Conservation (phyloP, 2,888 invertebrate species). For the Lepidocyrtoides sp. region DNA sequence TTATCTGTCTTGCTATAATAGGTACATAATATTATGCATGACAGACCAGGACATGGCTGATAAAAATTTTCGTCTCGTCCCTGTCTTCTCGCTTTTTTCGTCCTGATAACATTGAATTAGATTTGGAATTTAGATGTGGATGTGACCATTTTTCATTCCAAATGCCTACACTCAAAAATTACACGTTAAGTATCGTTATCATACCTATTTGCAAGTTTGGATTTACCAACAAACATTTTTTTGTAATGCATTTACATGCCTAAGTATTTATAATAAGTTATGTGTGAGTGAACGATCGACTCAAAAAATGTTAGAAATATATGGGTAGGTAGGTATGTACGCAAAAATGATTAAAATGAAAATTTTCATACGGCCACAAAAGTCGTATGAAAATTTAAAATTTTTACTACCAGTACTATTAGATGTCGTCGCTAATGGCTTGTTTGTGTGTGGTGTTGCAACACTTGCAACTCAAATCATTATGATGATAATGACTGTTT, state of each 20-base stretch:
- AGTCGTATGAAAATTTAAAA: too few species aligned
- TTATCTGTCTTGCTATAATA: background rate
- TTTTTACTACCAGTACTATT: too few species aligned
- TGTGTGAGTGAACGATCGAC: too few species aligned
- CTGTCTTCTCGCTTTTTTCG: constrained; percentile 32
- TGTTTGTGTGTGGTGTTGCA: too few species aligned
- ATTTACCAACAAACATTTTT: constrained; percentile 22
- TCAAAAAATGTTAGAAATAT: too few species aligned
- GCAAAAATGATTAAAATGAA: too few species aligned
- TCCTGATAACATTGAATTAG: constrained; percentile 47
- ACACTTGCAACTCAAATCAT: too few species aligned
- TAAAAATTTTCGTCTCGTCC: constrained; percentile 30
- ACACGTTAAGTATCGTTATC: constrained; percentile 19
- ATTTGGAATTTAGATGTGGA: constrained; percentile 44
- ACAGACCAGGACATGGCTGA: constrained; percentile 32
- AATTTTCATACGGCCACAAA: too few species aligned
- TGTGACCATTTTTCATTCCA: constrained; percentile 49
- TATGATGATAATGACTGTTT: too few species aligned
- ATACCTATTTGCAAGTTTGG: background rate
- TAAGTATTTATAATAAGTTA: too few species aligned
- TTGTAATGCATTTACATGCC: background rate
- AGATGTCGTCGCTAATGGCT: too few species aligned
- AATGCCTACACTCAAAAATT: constrained; percentile 16
- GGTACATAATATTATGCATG: background rate
- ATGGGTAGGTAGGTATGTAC: background rate